A percentile compares a stretch with the other conserved stretches of the same genome.
Evolutionary conservation across 2,888 invertebrate species (phyloP).

Genomic region (Ctenicera cuprea): DNA sequence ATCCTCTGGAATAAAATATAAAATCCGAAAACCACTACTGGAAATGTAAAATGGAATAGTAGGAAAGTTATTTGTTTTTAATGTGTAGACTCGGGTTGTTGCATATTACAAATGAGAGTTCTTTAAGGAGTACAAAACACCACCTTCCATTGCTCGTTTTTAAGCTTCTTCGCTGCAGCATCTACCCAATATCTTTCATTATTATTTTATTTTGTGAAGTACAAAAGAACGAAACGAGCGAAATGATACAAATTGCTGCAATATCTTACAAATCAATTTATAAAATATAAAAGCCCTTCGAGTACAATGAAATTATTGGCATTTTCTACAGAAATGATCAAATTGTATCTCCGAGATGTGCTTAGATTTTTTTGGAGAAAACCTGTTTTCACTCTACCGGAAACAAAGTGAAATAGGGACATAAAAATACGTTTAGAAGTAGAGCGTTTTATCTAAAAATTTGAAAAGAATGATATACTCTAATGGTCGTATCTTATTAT

Average conservation of each 20-base stretch:
- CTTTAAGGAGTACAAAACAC: background rate
- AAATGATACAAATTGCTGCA: slow-evolving; percentile 55
- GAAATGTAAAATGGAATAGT: slow-evolving; percentile 18
- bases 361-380: slow-evolving; percentile 30
- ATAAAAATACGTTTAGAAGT: slow-evolving; percentile 11
- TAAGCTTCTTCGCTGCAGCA: slow-evolving; percentile 27
- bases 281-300: slow-evolving; percentile 50
- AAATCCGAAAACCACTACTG: slow-evolving; percentile 11
- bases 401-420: slow-evolving; percentile 26
- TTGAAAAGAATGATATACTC: background rate
- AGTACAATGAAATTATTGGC: slow-evolving; percentile 55
- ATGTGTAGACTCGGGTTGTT: slow-evolving; percentile 1
- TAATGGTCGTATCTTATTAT: no score
- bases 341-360: slow-evolving; percentile 46
- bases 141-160: background rate
- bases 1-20: slow-evolving; percentile 41
- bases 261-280: slow-evolving; percentile 53
- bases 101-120: slow-evolving; percentile 9
- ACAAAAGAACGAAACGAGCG: slow-evolving; percentile 35
- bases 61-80: slow-evolving; percentile 20
- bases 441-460: background rate
- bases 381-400: slow-evolving; percentile 29
- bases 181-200: slow-evolving; percentile 10
- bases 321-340: slow-evolving; percentile 50
- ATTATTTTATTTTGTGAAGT: slow-evolving; percentile 27